phyloP scores from a whole-genome alignment of 2,113 vertebrate species.

The Craseonycteris thonglongyai region DNA sequence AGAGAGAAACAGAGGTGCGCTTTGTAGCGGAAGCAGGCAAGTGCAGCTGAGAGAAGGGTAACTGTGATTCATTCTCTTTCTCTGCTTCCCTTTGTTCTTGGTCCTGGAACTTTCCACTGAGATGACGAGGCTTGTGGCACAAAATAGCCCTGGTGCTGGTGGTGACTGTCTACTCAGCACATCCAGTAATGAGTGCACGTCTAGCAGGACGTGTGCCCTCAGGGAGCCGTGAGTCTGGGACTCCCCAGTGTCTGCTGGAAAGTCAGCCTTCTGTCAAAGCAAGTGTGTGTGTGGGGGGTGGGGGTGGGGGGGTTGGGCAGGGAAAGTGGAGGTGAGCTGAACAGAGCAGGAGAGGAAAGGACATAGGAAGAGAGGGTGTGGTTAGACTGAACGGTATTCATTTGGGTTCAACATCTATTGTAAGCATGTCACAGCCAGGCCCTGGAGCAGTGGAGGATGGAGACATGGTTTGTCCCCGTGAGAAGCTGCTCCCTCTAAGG shows the following conservation, averaged over 20 bases:
- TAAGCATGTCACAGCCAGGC: background rate
- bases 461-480: background rate
- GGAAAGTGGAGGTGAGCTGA: background rate
- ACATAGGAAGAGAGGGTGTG: background rate
- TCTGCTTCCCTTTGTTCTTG: background rate
- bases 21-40: background rate
- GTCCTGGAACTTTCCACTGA: background rate
- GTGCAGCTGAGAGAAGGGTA: background rate
- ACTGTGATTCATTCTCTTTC: background rate
- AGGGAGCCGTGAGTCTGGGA: background rate
- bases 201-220: background rate
- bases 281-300: no score
- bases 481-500: background rate
- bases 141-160: background rate
- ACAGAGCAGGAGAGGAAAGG: background rate
- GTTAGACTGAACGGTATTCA: background rate
- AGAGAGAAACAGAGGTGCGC: no score
- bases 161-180: background rate
- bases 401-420: background rate
- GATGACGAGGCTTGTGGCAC: background rate
- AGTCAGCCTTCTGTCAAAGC: background rate
- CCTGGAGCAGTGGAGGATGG: background rate
- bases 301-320: no score
- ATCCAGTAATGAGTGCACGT: background rate
- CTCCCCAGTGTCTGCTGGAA: background rate